Evolutionary conservation across 1,140 invertebrate species (phyloP).

Genomic region (Schmidtea mediterranea): DNA sequence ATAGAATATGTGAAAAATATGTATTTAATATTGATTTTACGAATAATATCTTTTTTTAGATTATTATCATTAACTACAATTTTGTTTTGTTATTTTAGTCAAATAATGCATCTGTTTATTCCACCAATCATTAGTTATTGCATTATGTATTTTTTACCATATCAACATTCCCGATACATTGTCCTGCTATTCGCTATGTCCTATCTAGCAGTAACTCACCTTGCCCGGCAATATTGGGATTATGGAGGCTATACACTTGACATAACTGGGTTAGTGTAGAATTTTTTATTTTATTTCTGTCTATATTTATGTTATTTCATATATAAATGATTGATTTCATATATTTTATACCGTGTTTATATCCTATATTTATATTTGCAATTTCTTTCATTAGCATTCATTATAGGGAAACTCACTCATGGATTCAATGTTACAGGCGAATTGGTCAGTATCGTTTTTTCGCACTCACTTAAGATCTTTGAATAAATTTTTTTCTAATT

Average conservation of each 20-base stretch:
- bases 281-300: conserved; percentile 33
- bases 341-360: background rate
- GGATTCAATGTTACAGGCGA: too few species aligned
- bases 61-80: background rate
- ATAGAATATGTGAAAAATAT: too few species aligned
- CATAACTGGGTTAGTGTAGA: too few species aligned
- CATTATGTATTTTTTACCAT: conserved; percentile 13
- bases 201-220: conserved; percentile 55
- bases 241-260: conserved; percentile 63
- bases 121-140: conserved; percentile 15
- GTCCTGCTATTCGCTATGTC: conserved; percentile 32
- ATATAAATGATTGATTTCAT: background rate
- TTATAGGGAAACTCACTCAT: too few species aligned
- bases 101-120: conserved; percentile 17
- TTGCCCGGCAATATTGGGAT: conserved; percentile 56
- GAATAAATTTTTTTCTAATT: too few species aligned
- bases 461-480: too few species aligned
- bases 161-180: conserved; percentile 1
- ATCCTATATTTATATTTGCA: too few species aligned
- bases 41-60: background rate
- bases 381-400: too few species aligned
- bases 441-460: too few species aligned
- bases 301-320: background rate
- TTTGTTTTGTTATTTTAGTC: conserved; percentile 12
- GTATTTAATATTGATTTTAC: background rate